Conservation (phyloP, 2,797 vertebrate species). For the Ceryle rudis region DNA sequence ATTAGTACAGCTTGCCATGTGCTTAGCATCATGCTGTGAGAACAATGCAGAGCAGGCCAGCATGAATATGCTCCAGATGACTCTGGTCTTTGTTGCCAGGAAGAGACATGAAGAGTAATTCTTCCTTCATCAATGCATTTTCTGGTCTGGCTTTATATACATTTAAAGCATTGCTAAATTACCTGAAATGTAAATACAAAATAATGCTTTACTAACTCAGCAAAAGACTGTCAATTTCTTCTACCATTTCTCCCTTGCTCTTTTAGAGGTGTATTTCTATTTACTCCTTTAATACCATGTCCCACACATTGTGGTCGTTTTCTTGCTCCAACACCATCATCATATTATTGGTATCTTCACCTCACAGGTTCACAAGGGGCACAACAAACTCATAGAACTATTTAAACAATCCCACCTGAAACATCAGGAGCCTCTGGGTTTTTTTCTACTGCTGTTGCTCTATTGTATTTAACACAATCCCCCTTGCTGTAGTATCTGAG, state of each 20-base stretch:
- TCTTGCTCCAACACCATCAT: background rate
- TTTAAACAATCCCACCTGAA: background rate
- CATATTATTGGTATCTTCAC: background rate
- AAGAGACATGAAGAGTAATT: background rate
- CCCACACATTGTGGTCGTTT: background rate
- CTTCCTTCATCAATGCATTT: background rate
- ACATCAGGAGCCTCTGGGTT: background rate
- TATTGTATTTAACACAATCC: background rate
- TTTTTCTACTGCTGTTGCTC: background rate
- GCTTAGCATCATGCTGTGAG: background rate
- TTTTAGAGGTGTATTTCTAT: background rate
- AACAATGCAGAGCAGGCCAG: background rate
- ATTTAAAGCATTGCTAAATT: background rate
- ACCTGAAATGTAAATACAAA: background rate
- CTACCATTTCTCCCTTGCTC: background rate
- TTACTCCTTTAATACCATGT: background rate
- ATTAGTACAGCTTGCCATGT: background rate
- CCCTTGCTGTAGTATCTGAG: background rate
- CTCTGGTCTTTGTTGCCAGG: background rate
- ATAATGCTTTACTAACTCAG: background rate
- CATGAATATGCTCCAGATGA: background rate
- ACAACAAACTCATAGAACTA: background rate
- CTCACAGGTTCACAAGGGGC: background rate
- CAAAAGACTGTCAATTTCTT: background rate
- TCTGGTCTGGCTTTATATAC: background rate